These are phyloP conservation scores for Barbus barbus DNA, from an alignment of 2,113 vertebrate genomes.

Conservation along the genomic window DNA sequence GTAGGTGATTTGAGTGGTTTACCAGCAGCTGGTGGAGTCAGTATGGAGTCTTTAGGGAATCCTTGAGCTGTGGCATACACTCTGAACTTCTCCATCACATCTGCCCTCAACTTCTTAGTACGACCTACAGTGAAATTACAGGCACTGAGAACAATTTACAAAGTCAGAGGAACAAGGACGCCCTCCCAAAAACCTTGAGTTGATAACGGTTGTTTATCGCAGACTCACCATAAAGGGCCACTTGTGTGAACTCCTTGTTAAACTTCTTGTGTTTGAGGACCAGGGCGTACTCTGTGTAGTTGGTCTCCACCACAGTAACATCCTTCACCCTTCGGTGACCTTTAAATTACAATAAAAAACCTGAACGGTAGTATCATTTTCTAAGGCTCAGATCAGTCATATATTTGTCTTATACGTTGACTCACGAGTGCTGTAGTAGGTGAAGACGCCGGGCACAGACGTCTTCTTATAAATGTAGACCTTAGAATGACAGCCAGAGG, in stretches of 20 bases:
- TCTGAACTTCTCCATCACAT: slow-evolving; percentile 70
- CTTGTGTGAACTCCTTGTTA: slow-evolving; percentile 73
- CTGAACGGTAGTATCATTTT: background rate
- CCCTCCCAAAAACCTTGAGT: background rate
- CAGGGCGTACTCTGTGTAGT: slow-evolving; percentile 76
- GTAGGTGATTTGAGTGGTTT: slow-evolving; percentile 31
- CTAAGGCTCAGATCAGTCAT: background rate
- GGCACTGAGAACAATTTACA: background rate
- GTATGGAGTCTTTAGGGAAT: slow-evolving; percentile 71
- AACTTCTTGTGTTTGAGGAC: slow-evolving; percentile 76
- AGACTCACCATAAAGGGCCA: slow-evolving; percentile 75
- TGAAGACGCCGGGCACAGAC: slow-evolving; percentile 67
- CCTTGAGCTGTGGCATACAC: slow-evolving; percentile 63
- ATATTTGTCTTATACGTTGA: background rate
- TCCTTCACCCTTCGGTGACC: slow-evolving; percentile 75
- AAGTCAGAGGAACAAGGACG: background rate
- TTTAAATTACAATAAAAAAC: slow-evolving; percentile 43
- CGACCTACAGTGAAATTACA: slow-evolving; percentile 63
- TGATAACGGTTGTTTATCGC: background rate
- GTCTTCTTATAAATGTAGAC: slow-evolving; percentile 73
- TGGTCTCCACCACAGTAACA: slow-evolving; percentile 77
- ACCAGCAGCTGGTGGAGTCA: slow-evolving; percentile 71
- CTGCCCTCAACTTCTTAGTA: slow-evolving; percentile 53
- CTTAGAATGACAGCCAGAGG: slow-evolving; percentile 56
- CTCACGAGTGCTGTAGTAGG: slow-evolving; percentile 78